Base-by-base conservation (phyloP, 2,113 vertebrate genomes). In the Ia io region DNA sequence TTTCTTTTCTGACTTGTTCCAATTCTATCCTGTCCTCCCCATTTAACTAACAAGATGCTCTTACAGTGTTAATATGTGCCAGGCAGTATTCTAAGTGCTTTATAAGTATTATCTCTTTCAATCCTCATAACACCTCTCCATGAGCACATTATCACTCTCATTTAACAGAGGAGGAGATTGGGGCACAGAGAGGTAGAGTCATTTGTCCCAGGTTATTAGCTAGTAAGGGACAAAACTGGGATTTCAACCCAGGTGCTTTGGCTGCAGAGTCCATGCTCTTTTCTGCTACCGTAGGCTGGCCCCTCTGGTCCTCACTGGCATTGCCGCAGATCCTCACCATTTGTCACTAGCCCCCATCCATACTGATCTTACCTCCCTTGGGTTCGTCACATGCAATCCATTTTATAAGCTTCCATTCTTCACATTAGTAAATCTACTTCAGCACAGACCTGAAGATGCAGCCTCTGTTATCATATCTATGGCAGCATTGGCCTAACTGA, bases 21-120 rank as follows among this genome's bases (percentile, higher is more conserved):
- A 70, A 87, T 83, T 95, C 65, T 94, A 53, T 49, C 71, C 28
- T 53, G 7, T 90, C 35, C 61, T 87, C 70, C 77, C 32, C 44
- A 49, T 84, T 91, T 93, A 70, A 91, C 95, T 90, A 91, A 40
- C 37, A 80, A 94, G 86, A 40, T 51, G 12, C 9, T 94, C 49
- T 83, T n/a, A 35, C 25, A 44, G 76, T 70, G 69, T 40, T 78
- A 76, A 67, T 92, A 91, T 20, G 28, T 77, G 23, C 53, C 40
- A 91, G 42, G 47, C 40, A 49, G 35, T 78, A 22, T 51, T 86
- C 76, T 91, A 93, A 79, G 61, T 18, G 6, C 35, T 93, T 95
- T 93, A 35, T 40, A 79, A 94, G 70, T 84, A 85, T 56, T 42
- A 16, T 35, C 49, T 70, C 20, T 25, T 59, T 87, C 85, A 53